Conservation (phyloP, 2,113 vertebrate genomes). For the Puntigrus tetrazona region DNA sequence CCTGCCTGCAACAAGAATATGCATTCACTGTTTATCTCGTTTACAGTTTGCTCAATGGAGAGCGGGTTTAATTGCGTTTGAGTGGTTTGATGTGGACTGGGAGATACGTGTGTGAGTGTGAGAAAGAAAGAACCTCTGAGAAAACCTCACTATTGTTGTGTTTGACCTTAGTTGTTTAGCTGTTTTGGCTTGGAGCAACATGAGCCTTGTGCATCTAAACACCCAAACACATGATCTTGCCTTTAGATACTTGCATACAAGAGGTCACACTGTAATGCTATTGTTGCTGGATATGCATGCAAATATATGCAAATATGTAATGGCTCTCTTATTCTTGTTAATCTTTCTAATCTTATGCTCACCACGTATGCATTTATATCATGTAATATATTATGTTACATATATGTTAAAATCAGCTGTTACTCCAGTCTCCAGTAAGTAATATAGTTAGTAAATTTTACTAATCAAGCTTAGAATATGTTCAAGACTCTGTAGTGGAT, state of each 20-base stretch:
- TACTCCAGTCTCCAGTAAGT: not conserved
- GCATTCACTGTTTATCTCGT: constrained; percentile 29
- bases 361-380: not conserved
- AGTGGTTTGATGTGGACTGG: constrained; percentile 9
- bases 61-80: constrained; percentile 20
- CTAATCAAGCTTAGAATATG: not conserved
- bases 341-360: not conserved
- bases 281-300: constrained; percentile 4
- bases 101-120: constrained; percentile 4
- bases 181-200: constrained; percentile 18
- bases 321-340: not conserved
- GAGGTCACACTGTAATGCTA: constrained; percentile 1
- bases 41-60: constrained; percentile 29
- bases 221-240: constrained; percentile 18
- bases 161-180: constrained; percentile 36
- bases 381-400: not conserved
- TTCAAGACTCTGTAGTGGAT: not conserved
- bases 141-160: constrained; percentile 9
- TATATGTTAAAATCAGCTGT: not conserved
- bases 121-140: not conserved
- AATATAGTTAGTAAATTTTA: no score
- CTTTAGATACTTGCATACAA: constrained; percentile 17
- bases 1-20: constrained; percentile 10
- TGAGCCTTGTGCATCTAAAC: constrained; percentile 5
- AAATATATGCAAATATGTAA: constrained; percentile 24